Percentiles rank a stretch among this genome's conserved stretches.
Conservation (phyloP, 2,797 vertebrate species). For the Dendrocincla tyrannina region DNA sequence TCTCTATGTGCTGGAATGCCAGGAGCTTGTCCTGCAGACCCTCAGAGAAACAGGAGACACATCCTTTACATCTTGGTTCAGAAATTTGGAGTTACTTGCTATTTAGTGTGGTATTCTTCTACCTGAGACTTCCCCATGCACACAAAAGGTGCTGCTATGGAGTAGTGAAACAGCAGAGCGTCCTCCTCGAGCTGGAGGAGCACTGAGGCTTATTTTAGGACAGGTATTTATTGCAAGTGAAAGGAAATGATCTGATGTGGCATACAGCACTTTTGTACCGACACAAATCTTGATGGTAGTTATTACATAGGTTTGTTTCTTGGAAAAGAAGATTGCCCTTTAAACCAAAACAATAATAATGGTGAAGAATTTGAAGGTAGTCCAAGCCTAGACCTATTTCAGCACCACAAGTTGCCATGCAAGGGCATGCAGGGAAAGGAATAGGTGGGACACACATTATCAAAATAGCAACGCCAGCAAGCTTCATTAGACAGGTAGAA, state of each 20-base stretch:
- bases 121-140: background rate
- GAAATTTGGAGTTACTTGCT: background rate
- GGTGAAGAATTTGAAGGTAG: background rate
- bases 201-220: background rate
- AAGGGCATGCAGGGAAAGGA: background rate
- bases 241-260: background rate
- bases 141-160: background rate
- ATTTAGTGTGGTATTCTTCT: background rate
- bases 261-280: background rate
- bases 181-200: background rate
- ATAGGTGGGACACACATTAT: background rate
- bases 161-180: background rate
- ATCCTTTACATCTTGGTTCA: background rate
- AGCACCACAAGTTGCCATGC: background rate
- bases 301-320: background rate
- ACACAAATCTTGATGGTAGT: background rate
- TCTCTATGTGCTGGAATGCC: background rate
- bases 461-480: background rate
- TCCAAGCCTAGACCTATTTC: background rate
- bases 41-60: background rate
- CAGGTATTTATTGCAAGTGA: background rate
- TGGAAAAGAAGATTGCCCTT: background rate
- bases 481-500: background rate
- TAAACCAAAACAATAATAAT: background rate
- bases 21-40: background rate